A percentile compares a stretch with the other conserved stretches of the same genome.
Evolutionary conservation across 1,140 invertebrate species (phyloP).

Genomic region (Ganaspis sp.): DNA sequence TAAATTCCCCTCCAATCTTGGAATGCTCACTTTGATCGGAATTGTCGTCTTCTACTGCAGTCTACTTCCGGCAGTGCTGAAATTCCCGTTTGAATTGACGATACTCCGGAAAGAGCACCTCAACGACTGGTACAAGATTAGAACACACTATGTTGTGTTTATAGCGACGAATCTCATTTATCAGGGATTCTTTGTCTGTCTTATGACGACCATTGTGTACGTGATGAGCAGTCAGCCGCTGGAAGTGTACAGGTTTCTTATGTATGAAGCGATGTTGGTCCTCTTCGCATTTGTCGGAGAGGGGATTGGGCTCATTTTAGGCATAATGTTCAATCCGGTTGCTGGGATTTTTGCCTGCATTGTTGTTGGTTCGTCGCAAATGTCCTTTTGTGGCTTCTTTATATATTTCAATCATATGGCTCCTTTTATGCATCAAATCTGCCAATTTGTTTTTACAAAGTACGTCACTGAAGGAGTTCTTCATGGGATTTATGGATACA

Average conservation of each 20-base stretch:
- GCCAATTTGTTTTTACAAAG: background rate
- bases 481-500: background rate
- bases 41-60: constrained; percentile 6
- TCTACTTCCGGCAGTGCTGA: background rate
- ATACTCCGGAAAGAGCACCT: background rate
- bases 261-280: background rate
- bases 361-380: background rate
- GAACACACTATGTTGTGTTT: background rate
- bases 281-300: constrained; percentile 1
- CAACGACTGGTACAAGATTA: constrained; percentile 11
- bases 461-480: background rate
- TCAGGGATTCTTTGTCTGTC: background rate
- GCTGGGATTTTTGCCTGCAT: constrained; percentile 3
- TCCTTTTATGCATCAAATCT: background rate
- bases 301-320: background rate
- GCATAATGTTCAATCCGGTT: background rate
- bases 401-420: constrained; percentile 12
- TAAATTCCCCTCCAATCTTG: background rate
- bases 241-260: background rate
- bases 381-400: constrained; percentile 14
- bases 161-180: background rate
- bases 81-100: background rate
- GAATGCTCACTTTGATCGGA: background rate
- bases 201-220: background rate
- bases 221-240: constrained; percentile 7